Evolutionary conservation across 2,888 invertebrate species (phyloP).

Genomic region (Trissoscelio sp.): DNA sequence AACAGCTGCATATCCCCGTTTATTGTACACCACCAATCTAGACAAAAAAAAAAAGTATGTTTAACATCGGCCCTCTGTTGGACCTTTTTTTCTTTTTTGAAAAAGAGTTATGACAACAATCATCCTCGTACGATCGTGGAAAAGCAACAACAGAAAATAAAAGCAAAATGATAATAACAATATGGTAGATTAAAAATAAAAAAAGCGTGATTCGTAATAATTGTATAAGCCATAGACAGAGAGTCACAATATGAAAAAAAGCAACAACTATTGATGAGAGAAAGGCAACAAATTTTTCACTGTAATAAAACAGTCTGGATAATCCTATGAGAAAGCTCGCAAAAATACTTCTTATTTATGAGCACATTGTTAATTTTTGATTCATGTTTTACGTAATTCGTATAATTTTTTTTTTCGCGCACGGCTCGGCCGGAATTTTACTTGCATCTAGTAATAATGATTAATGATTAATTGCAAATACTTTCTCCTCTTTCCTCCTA

Average conservation of each 20-base stretch:
- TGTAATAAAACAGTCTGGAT: constrained; percentile 66
- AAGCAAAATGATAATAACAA: constrained; percentile 26
- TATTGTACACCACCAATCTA: constrained; percentile 70
- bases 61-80: constrained; percentile 67
- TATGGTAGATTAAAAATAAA: constrained; percentile 41
- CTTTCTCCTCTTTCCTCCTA: constrained; percentile 67
- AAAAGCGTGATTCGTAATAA: constrained; percentile 58
- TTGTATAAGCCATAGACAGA: constrained; percentile 56
- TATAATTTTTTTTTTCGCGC: constrained; percentile 74
- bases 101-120: constrained; percentile 48
- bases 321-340: constrained; percentile 77
- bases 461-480: constrained; percentile 75
- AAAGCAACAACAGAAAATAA: constrained; percentile 58
- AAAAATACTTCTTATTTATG: constrained; percentile 81
- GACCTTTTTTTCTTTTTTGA: constrained; percentile 49
- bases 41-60: constrained; percentile 65
- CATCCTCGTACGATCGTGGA: constrained; percentile 61
- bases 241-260: constrained; percentile 42
- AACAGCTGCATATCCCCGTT: constrained; percentile 74
- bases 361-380: constrained; percentile 82
- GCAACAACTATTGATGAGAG: constrained; percentile 57
- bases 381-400: constrained; percentile 79
- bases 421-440: constrained; percentile 71
- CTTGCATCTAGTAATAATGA: constrained; percentile 77
- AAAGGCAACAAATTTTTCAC: constrained; percentile 49